These are phyloP conservation scores for Ctenomys sociabilis DNA, from an alignment of 2,113 vertebrate genomes.

Conservation along the genomic window DNA sequence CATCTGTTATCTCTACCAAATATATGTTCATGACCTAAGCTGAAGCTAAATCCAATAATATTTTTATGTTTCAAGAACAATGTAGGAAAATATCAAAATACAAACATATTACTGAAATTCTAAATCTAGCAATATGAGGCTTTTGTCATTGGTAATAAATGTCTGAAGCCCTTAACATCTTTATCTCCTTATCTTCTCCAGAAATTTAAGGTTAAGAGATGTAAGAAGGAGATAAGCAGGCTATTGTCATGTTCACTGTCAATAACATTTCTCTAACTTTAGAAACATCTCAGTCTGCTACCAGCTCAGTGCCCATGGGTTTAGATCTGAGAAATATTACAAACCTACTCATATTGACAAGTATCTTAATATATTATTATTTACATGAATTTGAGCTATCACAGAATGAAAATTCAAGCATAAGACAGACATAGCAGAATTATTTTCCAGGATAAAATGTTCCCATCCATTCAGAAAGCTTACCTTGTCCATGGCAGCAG, in stretches of 20 bases:
- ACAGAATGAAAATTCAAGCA: neutral
- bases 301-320: neutral
- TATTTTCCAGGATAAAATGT: neutral
- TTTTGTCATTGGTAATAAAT: neutral
- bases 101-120: neutral
- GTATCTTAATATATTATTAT: neutral
- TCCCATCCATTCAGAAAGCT: neutral
- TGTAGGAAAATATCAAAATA: neutral
- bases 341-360: neutral
- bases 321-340: neutral
- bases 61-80: neutral
- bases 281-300: neutral
- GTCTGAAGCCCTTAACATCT: neutral
- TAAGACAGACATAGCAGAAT: neutral
- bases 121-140: neutral
- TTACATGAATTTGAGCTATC: neutral
- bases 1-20: neutral
- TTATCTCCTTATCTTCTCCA: neutral
- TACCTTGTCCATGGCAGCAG: neutral
- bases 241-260: neutral
- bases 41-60: neutral
- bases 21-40: neutral
- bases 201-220: conserved; percentile 4
- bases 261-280: neutral
- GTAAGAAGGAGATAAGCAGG: neutral